Base-by-base conservation (phyloP, 2,797 vertebrate genomes). In the Varecia variegata region DNA sequence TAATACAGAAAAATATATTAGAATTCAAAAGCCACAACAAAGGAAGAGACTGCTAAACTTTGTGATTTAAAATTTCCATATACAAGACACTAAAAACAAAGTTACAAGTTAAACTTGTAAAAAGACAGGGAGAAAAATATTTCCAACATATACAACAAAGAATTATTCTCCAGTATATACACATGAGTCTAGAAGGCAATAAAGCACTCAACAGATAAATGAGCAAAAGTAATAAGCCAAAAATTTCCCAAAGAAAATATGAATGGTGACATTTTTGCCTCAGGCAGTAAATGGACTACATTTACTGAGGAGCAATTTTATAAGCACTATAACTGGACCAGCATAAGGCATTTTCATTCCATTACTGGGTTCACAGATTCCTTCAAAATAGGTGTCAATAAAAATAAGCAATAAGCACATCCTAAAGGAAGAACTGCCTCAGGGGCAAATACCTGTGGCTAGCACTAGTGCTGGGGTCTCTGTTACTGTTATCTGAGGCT, bases 201-300 rank as follows among this genome's bases (percentile, higher is more conserved):
- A 95, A 96, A 96, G 91, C 20, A 79, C 27, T 81, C 60, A 95
- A 94, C 15, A 89, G 38, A 85, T 62, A 93, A 89, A 82, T 68
- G 38, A 89, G 40, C 50, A 56, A 86, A 97, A 87, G 88, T 50
- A 93, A 38, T 88, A 93, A 62, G 54, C 25, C 70, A 62, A 56
- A 95, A 73, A 68, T 86, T 84, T 90, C 65, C 25, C 60, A 67
- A 45, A 68, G 45, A 90, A 92, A 90, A 94, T 60, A 85, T 21
- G 15, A 83, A 68, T 68, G 60, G 54, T 88, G n/a, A 82, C 35
- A 88, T 15, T 76, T 95, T 32, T 86, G 79, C 52, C 82, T 85
- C 17, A 92, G 70, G 87, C 82, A 91, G 32, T 77, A 65, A 88
- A 40, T 71, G 32, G 35, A 88, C 87, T 40, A 93, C 47, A 89